Percentiles rank a stretch among this genome's conserved stretches.
Evolutionary conservation across 1,140 invertebrate species (phyloP).

Genomic region (Lepidurus couesii): DNA sequence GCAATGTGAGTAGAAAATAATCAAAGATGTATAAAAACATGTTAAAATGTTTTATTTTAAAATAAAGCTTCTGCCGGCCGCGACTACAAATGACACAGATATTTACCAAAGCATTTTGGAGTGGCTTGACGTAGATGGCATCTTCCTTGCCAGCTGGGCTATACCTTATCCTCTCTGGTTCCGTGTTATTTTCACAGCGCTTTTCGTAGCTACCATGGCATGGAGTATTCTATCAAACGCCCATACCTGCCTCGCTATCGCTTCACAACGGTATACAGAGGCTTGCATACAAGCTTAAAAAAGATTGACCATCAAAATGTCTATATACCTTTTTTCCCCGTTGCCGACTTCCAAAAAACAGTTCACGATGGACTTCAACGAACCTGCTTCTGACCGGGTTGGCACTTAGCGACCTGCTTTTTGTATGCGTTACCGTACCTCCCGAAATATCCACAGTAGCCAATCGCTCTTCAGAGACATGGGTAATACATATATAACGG

Average conservation of each 20-base stretch:
- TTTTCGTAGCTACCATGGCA: not conserved
- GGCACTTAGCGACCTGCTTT: conserved; percentile 33
- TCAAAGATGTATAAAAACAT: not conserved
- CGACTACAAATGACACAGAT: not conserved
- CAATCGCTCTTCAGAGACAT: conserved; percentile 23
- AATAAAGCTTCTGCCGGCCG: not conserved
- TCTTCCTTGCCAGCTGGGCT: not conserved
- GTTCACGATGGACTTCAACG: conserved; percentile 32
- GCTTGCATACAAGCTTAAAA: not conserved
- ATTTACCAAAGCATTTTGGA: not conserved
- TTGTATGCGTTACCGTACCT: conserved; percentile 28
- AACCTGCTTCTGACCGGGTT: conserved; percentile 32
- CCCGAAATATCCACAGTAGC: conserved; percentile 32
- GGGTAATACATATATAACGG: conserved; percentile 23
- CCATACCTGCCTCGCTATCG: not conserved
- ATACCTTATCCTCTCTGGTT: conserved; percentile 3
- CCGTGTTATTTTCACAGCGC: not conserved
- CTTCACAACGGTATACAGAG: not conserved
- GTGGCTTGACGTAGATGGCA: not conserved
- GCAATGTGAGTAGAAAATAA: not conserved
- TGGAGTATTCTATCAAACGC: conserved; percentile 5
- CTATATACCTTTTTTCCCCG: not conserved
- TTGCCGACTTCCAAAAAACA: not conserved
- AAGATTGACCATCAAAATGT: not conserved
- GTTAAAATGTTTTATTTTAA: not conserved